A percentile compares a stretch with the other conserved stretches of the same genome.
These are phyloP conservation scores for Oxyscelio sp. DNA, from an alignment of 2,888 invertebrate species.

Conservation along the genomic window DNA sequence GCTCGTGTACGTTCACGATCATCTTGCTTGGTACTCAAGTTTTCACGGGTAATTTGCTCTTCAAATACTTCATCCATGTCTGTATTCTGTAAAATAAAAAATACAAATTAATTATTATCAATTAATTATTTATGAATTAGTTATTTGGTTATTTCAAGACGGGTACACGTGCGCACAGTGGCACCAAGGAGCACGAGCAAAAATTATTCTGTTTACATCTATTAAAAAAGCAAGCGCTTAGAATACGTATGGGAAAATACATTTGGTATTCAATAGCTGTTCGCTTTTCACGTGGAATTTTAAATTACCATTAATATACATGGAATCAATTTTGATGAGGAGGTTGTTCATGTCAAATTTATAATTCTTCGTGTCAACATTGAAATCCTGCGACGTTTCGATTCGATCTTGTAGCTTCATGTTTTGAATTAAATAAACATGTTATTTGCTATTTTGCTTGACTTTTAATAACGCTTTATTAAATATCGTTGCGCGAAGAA, in stretches of 20 bases:
- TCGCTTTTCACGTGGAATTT: background rate
- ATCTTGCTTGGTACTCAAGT: slow-evolving; percentile 90
- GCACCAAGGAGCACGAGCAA: background rate
- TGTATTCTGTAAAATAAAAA: slow-evolving; percentile 79
- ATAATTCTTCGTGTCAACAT: background rate
- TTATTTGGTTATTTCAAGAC: background rate
- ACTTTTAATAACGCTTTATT: no score
- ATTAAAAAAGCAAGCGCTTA: background rate
- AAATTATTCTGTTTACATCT: background rate
- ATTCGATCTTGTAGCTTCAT: no score
- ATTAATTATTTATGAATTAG: slow-evolving; percentile 42
- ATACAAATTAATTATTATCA: slow-evolving; percentile 7
- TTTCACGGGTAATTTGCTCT: slow-evolving; percentile 92
- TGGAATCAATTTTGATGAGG: background rate
- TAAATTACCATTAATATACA: background rate
- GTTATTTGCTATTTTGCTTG: no score
- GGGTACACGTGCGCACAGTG: background rate
- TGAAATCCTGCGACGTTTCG: background rate
- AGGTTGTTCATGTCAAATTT: background rate
- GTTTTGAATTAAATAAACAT: no score
- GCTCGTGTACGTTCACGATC: slow-evolving; percentile 91
- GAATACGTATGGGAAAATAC: background rate
- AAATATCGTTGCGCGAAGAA: no score
- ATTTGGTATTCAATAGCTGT: background rate
- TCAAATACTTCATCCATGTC: slow-evolving; percentile 96